phyloP scores from a whole-genome alignment of 2,113 vertebrate genomes.

The Charina bottae region DNA sequence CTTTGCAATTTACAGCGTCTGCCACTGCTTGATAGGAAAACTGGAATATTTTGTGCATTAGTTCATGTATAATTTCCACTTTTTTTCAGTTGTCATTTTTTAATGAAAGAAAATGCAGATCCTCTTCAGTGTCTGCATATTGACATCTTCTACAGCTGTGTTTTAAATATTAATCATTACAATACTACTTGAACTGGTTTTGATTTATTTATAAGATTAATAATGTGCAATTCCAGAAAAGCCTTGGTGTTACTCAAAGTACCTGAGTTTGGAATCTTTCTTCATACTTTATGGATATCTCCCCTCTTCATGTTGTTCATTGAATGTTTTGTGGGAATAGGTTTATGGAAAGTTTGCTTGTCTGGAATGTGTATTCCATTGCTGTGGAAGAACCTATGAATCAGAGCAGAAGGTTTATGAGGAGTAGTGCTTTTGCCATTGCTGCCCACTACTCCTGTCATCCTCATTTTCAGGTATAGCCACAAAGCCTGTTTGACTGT shows the following conservation, averaged over 20 bases:
- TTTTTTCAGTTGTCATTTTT: background rate
- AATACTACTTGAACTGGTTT: conserved; percentile 57
- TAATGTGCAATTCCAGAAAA: conserved; percentile 54
- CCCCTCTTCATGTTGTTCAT: background rate
- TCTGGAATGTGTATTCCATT: background rate
- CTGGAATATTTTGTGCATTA: conserved; percentile 85
- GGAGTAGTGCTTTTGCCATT: background rate
- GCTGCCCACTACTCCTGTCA: background rate
- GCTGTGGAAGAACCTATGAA: background rate
- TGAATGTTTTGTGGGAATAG: background rate
- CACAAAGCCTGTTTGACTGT: background rate
- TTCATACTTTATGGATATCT: background rate
- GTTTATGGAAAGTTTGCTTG: background rate
- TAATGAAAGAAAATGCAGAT: conserved; percentile 67
- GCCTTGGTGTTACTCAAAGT: conserved; percentile 16
- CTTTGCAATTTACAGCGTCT: conserved; percentile 91
- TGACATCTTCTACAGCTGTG: conserved; percentile 41
- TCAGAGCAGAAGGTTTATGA: background rate
- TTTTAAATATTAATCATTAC: conserved; percentile 64
- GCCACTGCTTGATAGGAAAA: conserved; percentile 92
- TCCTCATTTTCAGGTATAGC: background rate
- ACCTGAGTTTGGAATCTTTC: background rate
- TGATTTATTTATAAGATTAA: conserved; percentile 67
- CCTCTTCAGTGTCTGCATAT: conserved; percentile 47
- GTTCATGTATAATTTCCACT: conserved; percentile 82